A percentile compares a stretch with the other conserved stretches of the same genome.
Conservation (phyloP, 2,113 vertebrate genomes). For the Aptenodytes patagonicus region DNA sequence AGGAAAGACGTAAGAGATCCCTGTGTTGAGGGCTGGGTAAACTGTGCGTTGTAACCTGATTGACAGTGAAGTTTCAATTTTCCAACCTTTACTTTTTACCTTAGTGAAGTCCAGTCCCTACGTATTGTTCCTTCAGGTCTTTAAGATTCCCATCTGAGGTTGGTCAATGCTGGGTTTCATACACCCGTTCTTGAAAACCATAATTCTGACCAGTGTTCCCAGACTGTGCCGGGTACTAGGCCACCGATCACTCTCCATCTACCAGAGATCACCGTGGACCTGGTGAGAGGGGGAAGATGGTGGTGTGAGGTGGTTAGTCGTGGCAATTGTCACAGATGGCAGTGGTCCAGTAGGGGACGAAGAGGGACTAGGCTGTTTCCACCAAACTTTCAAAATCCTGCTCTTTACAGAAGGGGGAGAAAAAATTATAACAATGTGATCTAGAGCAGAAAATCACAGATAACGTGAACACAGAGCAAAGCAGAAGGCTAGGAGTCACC, state of each 20-base stretch:
- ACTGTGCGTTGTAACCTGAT: neutral
- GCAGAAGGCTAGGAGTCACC: neutral
- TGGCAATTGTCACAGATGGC: neutral
- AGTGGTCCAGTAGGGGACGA: neutral
- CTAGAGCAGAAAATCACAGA: neutral
- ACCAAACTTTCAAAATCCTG: neutral
- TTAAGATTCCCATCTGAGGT: neutral
- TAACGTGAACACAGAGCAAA: neutral
- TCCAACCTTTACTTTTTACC: neutral
- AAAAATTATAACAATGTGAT: neutral
- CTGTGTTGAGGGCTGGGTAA: neutral
- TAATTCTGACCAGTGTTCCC: rapidly evolving
- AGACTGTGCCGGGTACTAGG: no score
- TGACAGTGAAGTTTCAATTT: neutral
- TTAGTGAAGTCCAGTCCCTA: neutral
- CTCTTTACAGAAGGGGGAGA: neutral
- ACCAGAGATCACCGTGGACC: rapidly evolving
- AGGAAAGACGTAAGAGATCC: neutral
- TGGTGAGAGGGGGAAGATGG: neutral
- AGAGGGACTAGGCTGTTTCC: neutral
- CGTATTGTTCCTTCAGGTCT: neutral
- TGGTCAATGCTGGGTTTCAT: neutral
- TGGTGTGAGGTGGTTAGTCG: neutral
- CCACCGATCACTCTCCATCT: neutral
- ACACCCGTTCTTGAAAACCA: rapidly evolving